Conservation (phyloP, 2,888 invertebrate genomes). For the Sinopyrophorus schimmeli region DNA sequence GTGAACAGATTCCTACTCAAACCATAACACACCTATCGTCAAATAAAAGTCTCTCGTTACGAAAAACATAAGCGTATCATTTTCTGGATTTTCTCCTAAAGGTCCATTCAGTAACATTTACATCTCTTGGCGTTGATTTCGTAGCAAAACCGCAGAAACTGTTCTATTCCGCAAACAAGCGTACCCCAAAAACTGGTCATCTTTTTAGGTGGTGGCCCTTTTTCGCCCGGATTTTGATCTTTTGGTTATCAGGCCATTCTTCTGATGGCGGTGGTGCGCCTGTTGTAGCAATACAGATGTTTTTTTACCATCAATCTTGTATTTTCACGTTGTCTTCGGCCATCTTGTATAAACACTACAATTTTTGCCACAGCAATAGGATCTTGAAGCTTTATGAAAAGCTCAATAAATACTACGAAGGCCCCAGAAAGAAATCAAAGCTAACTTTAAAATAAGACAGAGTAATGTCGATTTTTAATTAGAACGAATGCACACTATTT, state of each 20-base stretch:
- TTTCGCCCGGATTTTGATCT: conserved; percentile 26
- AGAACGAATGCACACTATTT: conserved; percentile 3
- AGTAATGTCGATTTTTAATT: conserved; percentile 6
- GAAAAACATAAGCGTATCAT: conserved; percentile 18
- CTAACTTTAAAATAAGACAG: conserved; percentile 1
- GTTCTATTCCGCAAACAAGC: conserved; percentile 22
- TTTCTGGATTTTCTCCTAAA: conserved; percentile 24
- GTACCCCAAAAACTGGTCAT: conserved; percentile 23
- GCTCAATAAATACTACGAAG: background rate
- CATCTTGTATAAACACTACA: conserved; percentile 21
- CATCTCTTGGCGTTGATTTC: conserved; percentile 30
- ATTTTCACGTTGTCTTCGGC: conserved; percentile 22
- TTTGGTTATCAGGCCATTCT: conserved; percentile 20
- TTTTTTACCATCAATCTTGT: no score
- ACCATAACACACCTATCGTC: conserved; percentile 26
- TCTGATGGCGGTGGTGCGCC: conserved; percentile 11
- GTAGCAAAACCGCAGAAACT: conserved; percentile 24
- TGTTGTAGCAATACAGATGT: no score
- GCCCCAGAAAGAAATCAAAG: no score
- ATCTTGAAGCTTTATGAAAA: conserved; percentile 19
- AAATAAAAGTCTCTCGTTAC: conserved; percentile 30
- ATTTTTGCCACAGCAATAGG: conserved; percentile 20
- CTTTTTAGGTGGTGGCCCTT: conserved; percentile 25
- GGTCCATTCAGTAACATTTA: conserved; percentile 31
- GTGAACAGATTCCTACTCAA: conserved; percentile 20